phyloP scores from a whole-genome alignment of 2,888 invertebrate genomes.

The Dryomyza anilis region DNA sequence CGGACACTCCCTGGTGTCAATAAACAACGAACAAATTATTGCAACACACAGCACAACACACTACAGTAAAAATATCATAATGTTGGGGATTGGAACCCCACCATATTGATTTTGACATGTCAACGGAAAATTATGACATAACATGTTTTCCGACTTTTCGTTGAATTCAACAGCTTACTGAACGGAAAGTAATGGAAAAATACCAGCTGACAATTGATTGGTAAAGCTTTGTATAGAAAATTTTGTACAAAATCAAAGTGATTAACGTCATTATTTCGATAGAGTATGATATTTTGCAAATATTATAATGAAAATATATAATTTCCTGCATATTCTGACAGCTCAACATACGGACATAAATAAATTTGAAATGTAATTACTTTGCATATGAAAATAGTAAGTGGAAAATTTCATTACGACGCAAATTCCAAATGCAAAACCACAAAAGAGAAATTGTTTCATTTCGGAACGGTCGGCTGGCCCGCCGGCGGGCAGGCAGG shows the following conservation, averaged over 20 bases:
- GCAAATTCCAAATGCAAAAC: background rate
- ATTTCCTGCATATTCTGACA: too few relatives aligned
- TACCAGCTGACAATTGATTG: too few relatives aligned
- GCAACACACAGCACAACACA: slow-evolving; percentile 23
- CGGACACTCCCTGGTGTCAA: slow-evolving; percentile 15
- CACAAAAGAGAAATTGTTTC: background rate
- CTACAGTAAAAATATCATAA: background rate
- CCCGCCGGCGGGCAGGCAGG: background rate
- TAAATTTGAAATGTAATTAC: slow-evolving; percentile 14
- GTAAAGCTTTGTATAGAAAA: too few relatives aligned
- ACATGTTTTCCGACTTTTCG: too few relatives aligned
- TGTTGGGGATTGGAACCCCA: background rate
- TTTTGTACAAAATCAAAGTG: too few relatives aligned
- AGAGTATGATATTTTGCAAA: too few relatives aligned
- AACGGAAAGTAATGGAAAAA: too few relatives aligned
- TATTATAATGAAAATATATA: too few relatives aligned
- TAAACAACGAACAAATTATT: slow-evolving; percentile 21
- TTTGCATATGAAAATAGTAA: background rate
- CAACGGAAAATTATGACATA: too few relatives aligned
- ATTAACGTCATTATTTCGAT: too few relatives aligned
- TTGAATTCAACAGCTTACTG: too few relatives aligned
- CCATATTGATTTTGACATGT: background rate
- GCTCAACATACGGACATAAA: slow-evolving; percentile 3
- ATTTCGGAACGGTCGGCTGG: slow-evolving; percentile 1
- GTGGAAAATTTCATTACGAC: background rate